Evolutionary conservation across 2,888 invertebrate genomes (phyloP), one percentile per base, ranked within the genome.

Genomic region (Troides aeacus): DNA sequence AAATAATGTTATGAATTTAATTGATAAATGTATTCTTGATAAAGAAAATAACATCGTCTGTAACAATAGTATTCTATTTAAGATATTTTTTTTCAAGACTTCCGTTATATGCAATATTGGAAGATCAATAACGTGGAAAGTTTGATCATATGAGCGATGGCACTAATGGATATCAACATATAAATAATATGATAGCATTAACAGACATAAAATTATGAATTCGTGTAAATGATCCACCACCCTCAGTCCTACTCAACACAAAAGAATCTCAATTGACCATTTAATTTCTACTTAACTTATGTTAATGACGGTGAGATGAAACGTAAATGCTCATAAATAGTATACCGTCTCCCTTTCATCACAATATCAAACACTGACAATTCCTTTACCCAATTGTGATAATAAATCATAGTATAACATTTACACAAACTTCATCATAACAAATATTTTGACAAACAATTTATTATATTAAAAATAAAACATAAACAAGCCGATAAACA

Each of bases 21-120:
- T 10, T 39, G 7, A 39, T 30, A 10, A 39, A 10, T 39, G 7
- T 30, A 30, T 30, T 30, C 30, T 30, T 5, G 30, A 30, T 30
- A 30, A 30, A 30, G 30, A 30, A 30, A 30, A 30, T 30, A 30
- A 3, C 5, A 3, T 30, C 5, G 30, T 30, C 30, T 30, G 30
- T 30, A 30, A 30, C 30, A 3, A 30, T 3, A 30, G 4, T 30
- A 30, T 30, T 4, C 2, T 30, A 30, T 3, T 30, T 30, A 30
- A 30, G 30, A 30, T 30, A 30, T 30, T 30, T 30, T 36, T 62
- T 66, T 50, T 30, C 3, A 30, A 30, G 53, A 66, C 36, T 63
- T 66, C 70, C 53, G 62, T 70, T 70, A 63, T 59, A 12, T 53
- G 24, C 56, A 66, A 42, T 63, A 66, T 56, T 70, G 66, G 59